Base-by-base conservation (phyloP, 2,113 vertebrate species). In the Galemys pyrenaicus region DNA sequence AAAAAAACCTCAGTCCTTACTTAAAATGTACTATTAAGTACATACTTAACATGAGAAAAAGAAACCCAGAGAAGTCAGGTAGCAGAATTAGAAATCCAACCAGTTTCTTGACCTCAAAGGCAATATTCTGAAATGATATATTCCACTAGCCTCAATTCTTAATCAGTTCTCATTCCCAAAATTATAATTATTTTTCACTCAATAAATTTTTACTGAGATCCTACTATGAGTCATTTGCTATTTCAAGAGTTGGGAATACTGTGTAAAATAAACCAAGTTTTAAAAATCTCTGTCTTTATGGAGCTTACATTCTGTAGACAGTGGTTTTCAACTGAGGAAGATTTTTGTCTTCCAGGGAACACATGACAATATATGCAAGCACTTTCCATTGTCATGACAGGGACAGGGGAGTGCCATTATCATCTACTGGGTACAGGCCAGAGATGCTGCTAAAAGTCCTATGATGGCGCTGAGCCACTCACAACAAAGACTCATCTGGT, bases 1-100 rank as follows among this genome's bases (percentile, higher is more conserved):
- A 15, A 35, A 67, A 62, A 81, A 51, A 77, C 65, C 11, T 94
- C 37, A 88, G 44, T 75, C 58, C 26, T 92, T 44, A 92, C 44
- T 46, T 37, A 58, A 83, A 83, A 93, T 90, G 58, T 77, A 51
- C 87, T 51, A 28, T 56, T 70, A 75, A 15, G 46, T 24, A 78
- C 4, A 65, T 85, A 62, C 22, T 89, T 94, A 87, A 87, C 32
- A 87, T 82, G 73, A 82, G 51, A 93, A 96, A 93, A 41, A 46
- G 41, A 93, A 64, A 93, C 62, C 77, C 49, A 94, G 30, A 90
- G 67, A 91, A 9, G 13, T 87, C 87, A 92, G 75, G n/a, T 46
- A 12, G 56, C 64, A 79, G 60, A 92, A n/a, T 19, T 84, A 7
- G 49, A 88, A 90, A 73, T 73, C 32, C 37, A 95, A 81, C 19